Evolutionary conservation across 2,888 invertebrate species (phyloP), one percentile per base, ranked within the genome.

Genomic region (Hirtodrosophila alboralis): DNA sequence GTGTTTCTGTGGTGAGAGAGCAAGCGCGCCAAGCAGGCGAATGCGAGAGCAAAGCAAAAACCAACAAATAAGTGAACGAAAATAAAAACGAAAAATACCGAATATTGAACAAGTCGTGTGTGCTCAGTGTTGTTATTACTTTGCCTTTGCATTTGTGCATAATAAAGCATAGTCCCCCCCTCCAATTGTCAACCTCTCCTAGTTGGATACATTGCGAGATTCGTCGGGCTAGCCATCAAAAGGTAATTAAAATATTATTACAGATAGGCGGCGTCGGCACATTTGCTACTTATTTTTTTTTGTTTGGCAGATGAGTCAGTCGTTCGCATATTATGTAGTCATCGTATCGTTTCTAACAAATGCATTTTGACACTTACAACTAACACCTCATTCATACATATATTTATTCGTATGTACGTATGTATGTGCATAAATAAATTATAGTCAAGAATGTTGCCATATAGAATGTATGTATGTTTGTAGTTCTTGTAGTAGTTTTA

Each of bases 51-150:
- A 81, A 83, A 83, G 85, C 81, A 81, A 84, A 79, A 83, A 71
- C 73, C 81, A 86, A 86, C 83, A 86, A 86, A 84, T 77, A 86
- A 78, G 76, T 77, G 78, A 84, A 84, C 72, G 70, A 83, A 83
- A 86, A 86, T 84, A 83, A 86, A 83, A 79, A 86, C 86, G 74
- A 86, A 79, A 81, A 81, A 74, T 71, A 74, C 74, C 69, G 75
- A 71, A 67, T 59, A 68, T 64, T 58, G 75, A 81, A 77, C 65
- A 74, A 74, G 30, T 75, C 61, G 48, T 60, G 37, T 53, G 57
- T 49, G 38, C 40, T 26, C 33, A 26, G 18, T 18, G 18, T 18
- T 64, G n/a, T 33, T 51, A 21, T 57, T 48, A 16, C 27, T 16
- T 30, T 56, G 40, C 65, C 34, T 52, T 14, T 34, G 47, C n/a